Percentiles rank a stretch among this genome's conserved stretches.
Evolutionary conservation across 2,888 invertebrate species (phyloP).

Genomic region (Pilophorus perplexus): DNA sequence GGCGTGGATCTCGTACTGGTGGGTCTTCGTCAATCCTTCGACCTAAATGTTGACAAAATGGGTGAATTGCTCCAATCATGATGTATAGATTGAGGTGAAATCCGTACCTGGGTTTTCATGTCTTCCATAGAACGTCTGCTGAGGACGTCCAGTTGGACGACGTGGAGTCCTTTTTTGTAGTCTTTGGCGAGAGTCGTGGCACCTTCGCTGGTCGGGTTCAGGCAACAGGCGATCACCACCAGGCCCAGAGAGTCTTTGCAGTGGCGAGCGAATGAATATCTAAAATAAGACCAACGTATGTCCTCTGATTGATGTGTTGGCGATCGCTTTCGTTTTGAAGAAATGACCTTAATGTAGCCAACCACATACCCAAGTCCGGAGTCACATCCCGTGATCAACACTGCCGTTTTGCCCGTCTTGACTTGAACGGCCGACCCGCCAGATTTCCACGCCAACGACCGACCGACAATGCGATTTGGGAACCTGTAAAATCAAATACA

Average conservation of each 20-base stretch:
- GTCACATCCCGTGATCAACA: constrained; percentile 78
- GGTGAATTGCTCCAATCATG: neutral
- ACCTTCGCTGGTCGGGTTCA: constrained; percentile 61
- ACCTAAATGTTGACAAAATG: no score
- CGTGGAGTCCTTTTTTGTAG: constrained; percentile 12
- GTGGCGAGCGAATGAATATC: constrained; percentile 36
- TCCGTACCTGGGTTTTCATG: constrained; percentile 8
- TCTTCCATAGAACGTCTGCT: neutral
- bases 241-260: constrained; percentile 58
- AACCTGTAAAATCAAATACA: neutral
- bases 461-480: no score
- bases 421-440: neutral
- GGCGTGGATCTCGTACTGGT: constrained; percentile 60
- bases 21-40: neutral
- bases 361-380: constrained; percentile 80
- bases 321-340: no score
- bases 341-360: constrained; percentile 54
- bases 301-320: no score
- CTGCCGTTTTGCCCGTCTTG: constrained; percentile 43
- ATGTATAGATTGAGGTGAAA: no score
- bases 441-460: neutral
- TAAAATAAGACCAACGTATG: no score
- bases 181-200: constrained; percentile 56
- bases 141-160: constrained; percentile 24
- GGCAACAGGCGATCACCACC: constrained; percentile 75